Evolutionary conservation across 2,888 invertebrate species (phyloP), one percentile per base, ranked within the genome.

Genomic region (Tetragnatha montana): DNA sequence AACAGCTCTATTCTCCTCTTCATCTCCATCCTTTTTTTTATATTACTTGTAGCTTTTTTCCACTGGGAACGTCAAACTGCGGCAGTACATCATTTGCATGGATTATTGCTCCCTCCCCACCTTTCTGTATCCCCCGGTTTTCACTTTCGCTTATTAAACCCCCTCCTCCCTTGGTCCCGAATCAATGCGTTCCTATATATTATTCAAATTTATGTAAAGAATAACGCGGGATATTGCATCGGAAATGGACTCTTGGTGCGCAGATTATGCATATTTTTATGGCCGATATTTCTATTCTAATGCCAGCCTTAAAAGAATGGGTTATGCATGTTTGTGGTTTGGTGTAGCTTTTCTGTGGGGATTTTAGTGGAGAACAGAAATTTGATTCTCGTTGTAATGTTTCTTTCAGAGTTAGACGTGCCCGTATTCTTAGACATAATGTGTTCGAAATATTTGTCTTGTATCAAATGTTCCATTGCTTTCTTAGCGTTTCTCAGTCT

Each of bases 131-230:
- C n/a, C 68, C 19, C 47, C 10, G 8, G 8, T 71, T 78, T 21
- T 76, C 79, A 85, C 85, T 79, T 78, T 79, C 21, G 79, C 51
- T 51, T 85, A 85, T 85, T 78, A 85, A 85, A 85, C 50, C 71
- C n/a, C 17, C 17, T 50, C 12, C 70, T 70, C 49, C 51, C n/a
- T 12, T 71, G 74, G 51, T 10, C 50, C 10, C 21, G 21, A 81
- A 73, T 74, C 82, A 60, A 17, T 75, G 35, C 51, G 78, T 78
- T 78, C 35, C 7, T 12, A 79, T 85, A n/a, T 75, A 85, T 70
- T 85, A 85, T 85, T 79, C 78, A 85, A 70, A 71, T 85, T 85
- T 85, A 85, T 71, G 8, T 21, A 14, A 8, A 50, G 69, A 71
- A 50, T 47, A 60, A 12, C 19, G 10, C 10, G 50, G 49, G 70